A percentile compares a stretch with the other conserved stretches of the same genome.
phyloP scores from a whole-genome alignment of 2,797 vertebrate genomes.

The Sternotherus odoratus region DNA sequence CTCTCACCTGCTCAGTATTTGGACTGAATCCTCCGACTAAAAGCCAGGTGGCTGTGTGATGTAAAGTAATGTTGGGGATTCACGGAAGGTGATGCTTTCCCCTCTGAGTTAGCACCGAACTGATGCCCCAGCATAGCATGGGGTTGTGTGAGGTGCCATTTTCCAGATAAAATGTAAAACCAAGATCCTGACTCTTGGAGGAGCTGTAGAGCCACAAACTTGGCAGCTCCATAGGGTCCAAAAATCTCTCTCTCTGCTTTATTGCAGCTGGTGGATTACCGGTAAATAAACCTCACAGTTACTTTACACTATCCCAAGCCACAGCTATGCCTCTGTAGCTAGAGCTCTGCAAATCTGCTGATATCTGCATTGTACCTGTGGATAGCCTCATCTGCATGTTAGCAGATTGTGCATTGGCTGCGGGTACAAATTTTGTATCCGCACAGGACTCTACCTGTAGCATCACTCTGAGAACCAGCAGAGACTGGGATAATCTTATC shows the following conservation, averaged over 20 bases:
- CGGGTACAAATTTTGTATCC: no score
- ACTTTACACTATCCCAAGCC: not conserved
- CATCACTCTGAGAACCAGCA: not conserved
- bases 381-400: no score
- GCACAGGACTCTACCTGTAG: not conserved
- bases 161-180: not conserved
- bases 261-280: no score
- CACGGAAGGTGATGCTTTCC: not conserved
- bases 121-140: not conserved
- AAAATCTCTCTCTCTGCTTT: not conserved
- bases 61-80: not conserved
- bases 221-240: not conserved
- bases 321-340: not conserved
- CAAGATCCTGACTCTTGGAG: not conserved
- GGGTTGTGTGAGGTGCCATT: not conserved
- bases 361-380: no score
- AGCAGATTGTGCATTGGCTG: no score
- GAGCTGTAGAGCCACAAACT: not conserved
- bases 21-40: not conserved
- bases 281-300: not conserved
- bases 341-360: no score
- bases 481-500: constrained; percentile 2
- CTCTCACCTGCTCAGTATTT: accelerated
- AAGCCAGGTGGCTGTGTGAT: not conserved
- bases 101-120: not conserved